Conservation (phyloP, 2,797 vertebrate genomes). For the Poeciliopsis turneri region DNA sequence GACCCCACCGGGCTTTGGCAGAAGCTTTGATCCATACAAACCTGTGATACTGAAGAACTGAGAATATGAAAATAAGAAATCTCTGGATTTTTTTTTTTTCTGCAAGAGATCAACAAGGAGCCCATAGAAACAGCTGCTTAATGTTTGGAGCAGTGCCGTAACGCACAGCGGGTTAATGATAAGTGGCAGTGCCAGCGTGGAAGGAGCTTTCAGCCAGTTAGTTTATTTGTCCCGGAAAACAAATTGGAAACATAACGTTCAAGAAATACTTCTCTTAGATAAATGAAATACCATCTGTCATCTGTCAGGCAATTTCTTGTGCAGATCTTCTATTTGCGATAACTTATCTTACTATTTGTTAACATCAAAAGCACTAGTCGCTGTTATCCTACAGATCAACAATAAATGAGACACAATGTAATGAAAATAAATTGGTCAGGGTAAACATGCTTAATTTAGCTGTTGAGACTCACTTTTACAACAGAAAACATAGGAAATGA, state of each 20-base stretch:
- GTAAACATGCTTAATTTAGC: neutral
- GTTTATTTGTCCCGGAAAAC: slow-evolving; percentile 40
- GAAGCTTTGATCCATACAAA: slow-evolving; percentile 45
- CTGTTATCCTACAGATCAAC: neutral
- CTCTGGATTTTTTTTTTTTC: slow-evolving; percentile 3
- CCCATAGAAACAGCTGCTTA: slow-evolving; percentile 42
- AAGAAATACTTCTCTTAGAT: slow-evolving; percentile 32
- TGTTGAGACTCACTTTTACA: neutral
- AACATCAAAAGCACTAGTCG: neutral
- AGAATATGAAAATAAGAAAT: slow-evolving; percentile 57
- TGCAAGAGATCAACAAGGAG: slow-evolving; percentile 43
- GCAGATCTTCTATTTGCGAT: neutral
- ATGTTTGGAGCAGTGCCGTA: slow-evolving; percentile 37
- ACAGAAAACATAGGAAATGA: neutral
- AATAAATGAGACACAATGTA: neutral
- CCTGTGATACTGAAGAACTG: slow-evolving; percentile 53
- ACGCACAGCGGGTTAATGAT: slow-evolving; percentile 60
- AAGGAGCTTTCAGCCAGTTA: slow-evolving; percentile 36
- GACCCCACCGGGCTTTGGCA: neutral
- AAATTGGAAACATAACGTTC: slow-evolving; percentile 50
- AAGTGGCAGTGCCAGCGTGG: slow-evolving; percentile 55
- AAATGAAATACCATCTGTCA: slow-evolving; percentile 11
- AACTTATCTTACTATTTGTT: neutral
- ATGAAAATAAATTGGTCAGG: neutral
- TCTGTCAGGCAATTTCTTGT: neutral